A percentile compares a stretch with the other conserved stretches of the same genome.
phyloP scores from a whole-genome alignment of 35 echinoderm and acorn worm genomes.

The Amphiura filiformis region DNA sequence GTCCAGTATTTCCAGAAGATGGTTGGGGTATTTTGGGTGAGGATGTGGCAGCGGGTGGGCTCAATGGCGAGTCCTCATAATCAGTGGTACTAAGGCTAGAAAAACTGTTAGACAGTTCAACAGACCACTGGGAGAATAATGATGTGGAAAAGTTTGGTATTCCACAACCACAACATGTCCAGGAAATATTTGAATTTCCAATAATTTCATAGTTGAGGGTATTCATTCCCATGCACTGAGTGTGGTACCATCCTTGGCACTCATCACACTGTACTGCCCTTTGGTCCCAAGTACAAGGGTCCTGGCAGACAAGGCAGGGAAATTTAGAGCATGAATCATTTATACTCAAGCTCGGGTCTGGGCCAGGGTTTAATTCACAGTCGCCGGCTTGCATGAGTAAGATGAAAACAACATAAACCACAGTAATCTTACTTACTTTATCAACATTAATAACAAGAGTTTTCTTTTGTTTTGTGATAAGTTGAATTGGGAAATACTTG shows the following conservation, averaged over 20 bases:
- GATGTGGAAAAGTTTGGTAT: conserved; percentile 36
- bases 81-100: background rate
- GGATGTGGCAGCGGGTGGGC: background rate
- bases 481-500: no score
- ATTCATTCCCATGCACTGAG: conserved; percentile 31
- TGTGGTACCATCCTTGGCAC: conserved; percentile 29
- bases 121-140: conserved; percentile 35
- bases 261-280: conserved; percentile 38
- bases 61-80: background rate
- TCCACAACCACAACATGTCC: conserved; percentile 42
- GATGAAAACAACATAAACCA: background rate
- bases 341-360: background rate
- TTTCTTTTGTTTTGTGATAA: no score
- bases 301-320: background rate
- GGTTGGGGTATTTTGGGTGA: background rate
- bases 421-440: background rate
- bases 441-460: no score
- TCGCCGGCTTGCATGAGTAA: conserved; percentile 7
- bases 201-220: conserved; percentile 17
- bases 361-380: background rate
- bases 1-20: background rate
- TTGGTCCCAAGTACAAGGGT: conserved; percentile 37
- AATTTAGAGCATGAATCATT: background rate
- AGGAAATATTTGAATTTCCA: conserved; percentile 22
- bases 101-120: conserved; percentile 22